Base-by-base conservation (phyloP, 2,113 vertebrate species). In the Oceanites oceanicus region DNA sequence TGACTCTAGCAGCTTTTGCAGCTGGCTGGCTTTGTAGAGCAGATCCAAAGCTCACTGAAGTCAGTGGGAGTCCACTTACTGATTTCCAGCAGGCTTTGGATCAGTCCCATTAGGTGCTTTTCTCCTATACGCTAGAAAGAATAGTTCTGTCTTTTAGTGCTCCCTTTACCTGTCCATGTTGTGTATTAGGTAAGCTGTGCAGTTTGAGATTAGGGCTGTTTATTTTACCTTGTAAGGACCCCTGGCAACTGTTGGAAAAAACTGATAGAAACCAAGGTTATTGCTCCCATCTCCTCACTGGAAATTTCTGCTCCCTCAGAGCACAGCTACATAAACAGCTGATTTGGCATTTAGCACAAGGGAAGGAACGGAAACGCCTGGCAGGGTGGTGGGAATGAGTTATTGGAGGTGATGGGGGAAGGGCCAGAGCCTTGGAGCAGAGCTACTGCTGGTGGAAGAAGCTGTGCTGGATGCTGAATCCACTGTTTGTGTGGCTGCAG, bases 271-370 rank as follows among this genome's bases (percentile, higher is more conserved):
- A 94, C 36, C 72, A 59, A 84, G 38, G 76, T 84, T 96, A 77
- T 94, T 95, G 59, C 93, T 96, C 47, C 47, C 72, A 95, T 92
- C 75, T 96, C 59, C 83, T 67, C 72, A 38, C 59, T 96, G 88
- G 86, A 86, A 95, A 92, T 77, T 91, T 95, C 79, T 91, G 67
- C 91, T 96, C 79, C 79, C 68, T 95, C 79, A 47, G 93, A 91
- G 93, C 86, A 44, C 91, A 95, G 96, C 86, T 95, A 96, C 61
- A 59, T 66, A 96, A 97, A 92, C 72, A 96, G 89, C 91, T 96
- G 91, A 77, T 96, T 30, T 96, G 94, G 91, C 93, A 55, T 95
- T 95, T 84, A 89, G 79, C 83, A 80, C n/a, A 47, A 55, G 91
- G 84, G 56, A 88, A 86, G 75, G 88, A 94, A 40, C 0, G 7